Evolutionary conservation across 2,113 vertebrate genomes (phyloP), one percentile per base, ranked within the genome.

Genomic region (Ovibos moschatus): DNA sequence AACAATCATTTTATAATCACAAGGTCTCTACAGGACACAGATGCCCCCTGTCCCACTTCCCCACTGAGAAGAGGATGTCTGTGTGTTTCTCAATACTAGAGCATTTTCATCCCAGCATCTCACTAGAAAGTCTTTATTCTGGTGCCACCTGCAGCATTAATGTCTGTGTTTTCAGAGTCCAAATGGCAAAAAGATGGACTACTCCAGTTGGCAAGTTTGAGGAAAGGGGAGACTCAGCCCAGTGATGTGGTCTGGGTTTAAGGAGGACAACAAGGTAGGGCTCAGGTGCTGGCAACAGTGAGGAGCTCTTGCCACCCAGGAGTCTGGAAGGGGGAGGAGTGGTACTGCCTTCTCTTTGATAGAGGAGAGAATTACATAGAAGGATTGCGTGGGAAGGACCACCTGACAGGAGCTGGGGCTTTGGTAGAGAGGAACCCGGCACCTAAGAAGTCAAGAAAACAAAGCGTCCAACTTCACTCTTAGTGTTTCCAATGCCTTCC

Each of bases 251-350:
- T 55, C 64, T 27, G 7, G 5, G 6, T 60, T 67, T 67, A 74
- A 89, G 28, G 40, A 47, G 0, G 11, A 3, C 13, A 16, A 3
- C 13, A 16, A 1, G 4, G 14, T 6, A n/a, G 19, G 2, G 16
- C 3, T 58, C 16, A 7, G 5, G 4, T 27, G 19, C 16, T 83
- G 27, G 15, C 9, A 17, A 74, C 19, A 43, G 25, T 10, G n/a
- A 15, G 27, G 15, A 50, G 19, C 7, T n/a, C 1, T 78, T 45
- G 6, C 36, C 14, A 19, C 5, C 4, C 19, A 30, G 1, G 47
- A 25, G 8, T 88, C 6, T 40, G 11, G 55, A 9, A 33, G 4
- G 13, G 11, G 21, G 14, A 53, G 3, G 43, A 81, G 11, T 1
- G 11, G 5, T 4, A 0, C 5, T 15, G 33, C 1, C 25, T 87